Percentiles rank a stretch among this genome's conserved stretches.
phyloP scores from a whole-genome alignment of 2,113 vertebrate genomes.

The Gnathonemus longibarbis region DNA sequence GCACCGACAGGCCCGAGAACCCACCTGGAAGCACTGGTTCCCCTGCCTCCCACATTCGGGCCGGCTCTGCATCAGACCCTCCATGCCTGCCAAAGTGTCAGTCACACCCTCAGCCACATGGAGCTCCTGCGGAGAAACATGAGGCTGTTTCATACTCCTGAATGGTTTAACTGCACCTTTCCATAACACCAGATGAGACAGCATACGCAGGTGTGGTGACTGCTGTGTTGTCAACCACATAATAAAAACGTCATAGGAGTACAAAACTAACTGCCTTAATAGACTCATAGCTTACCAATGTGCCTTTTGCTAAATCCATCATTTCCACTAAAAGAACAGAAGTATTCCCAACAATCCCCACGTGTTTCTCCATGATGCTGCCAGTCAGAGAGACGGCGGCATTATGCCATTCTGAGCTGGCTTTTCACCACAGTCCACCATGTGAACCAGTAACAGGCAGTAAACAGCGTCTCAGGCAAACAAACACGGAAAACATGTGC shows the following conservation, averaged over 20 bases:
- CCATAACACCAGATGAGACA: not conserved
- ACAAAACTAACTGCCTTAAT: not conserved
- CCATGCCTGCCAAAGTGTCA: conserved; percentile 53
- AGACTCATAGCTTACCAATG: not conserved
- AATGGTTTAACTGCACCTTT: not conserved
- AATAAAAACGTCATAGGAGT: not conserved
- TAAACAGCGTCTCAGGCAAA: not conserved
- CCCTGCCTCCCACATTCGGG: conserved; percentile 37
- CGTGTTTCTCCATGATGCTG: not conserved
- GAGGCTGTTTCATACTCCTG: not conserved
- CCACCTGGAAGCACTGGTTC: conserved; percentile 58
- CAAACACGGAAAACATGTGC: not conserved
- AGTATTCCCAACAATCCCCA: not conserved
- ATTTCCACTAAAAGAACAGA: not conserved
- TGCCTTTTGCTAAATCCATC: not conserved
- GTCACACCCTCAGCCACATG: conserved; percentile 45
- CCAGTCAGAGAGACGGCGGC: not conserved
- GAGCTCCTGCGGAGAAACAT: conserved; percentile 48
- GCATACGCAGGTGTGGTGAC: not conserved
- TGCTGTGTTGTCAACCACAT: not conserved
- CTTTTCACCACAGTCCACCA: not conserved
- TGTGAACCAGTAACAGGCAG: not conserved
- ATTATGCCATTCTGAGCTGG: not conserved
- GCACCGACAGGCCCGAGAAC: not conserved
- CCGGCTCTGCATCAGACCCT: conserved; percentile 57